These are phyloP conservation scores for Eolophus roseicapilla DNA, from an alignment of 2,113 vertebrate species.

Conservation along the genomic window DNA sequence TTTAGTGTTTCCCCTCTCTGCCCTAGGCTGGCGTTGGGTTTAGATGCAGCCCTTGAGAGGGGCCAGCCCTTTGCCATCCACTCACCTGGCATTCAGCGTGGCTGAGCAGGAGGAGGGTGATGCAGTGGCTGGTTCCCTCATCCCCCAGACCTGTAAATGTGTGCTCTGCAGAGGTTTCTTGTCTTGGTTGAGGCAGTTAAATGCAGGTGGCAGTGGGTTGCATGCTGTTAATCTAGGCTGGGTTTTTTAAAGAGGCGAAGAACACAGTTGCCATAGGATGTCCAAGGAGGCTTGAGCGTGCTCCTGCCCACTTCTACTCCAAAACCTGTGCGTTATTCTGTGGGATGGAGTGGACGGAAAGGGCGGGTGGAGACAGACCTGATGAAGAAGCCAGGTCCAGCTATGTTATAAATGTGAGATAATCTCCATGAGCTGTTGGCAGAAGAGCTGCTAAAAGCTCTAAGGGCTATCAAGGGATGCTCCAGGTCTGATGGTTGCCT, in stretches of 20 bases:
- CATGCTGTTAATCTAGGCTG: not conserved
- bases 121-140: not conserved
- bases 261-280: accelerated
- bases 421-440: not conserved
- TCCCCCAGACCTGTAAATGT: accelerated
- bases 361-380: not conserved
- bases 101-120: not conserved
- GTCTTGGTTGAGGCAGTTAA: not conserved
- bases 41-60: not conserved
- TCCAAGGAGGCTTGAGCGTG: not conserved
- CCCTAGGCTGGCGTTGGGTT: not conserved
- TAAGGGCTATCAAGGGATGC: not conserved
- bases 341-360: no score
- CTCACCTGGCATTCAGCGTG: accelerated
- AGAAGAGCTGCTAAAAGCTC: not conserved
- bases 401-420: not conserved
- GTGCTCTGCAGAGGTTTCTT: not conserved
- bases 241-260: not conserved
- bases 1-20: not conserved
- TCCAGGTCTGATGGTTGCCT: not conserved
- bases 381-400: not conserved
- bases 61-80: not conserved
- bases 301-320: not conserved
- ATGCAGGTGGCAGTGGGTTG: not conserved
- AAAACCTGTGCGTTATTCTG: accelerated